Base-by-base conservation (phyloP, 2,113 vertebrate genomes). In the Myxocyprinus asiaticus region DNA sequence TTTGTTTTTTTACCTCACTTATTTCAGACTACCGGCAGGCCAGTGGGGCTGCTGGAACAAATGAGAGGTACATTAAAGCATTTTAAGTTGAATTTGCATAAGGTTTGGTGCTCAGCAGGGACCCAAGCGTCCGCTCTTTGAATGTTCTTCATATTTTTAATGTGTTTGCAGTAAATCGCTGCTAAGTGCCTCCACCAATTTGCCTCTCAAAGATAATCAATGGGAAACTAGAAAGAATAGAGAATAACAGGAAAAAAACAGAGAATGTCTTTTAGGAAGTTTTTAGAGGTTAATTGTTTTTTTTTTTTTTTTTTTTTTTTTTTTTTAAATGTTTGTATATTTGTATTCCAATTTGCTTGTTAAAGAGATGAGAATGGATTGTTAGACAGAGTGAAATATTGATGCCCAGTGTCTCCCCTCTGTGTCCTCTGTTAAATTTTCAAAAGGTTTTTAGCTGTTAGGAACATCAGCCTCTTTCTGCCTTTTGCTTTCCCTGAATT, bases 141-240 rank as follows among this genome's bases (percentile, higher is more conserved):
- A 15, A 81, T 53, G 82, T 75, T 77, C 79, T 82, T 84, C 65
- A 78, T 87, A 77, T 84, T 79, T 90, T 90, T 89, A 92, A 90
- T 91, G 88, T 90, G 64, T 87, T 83, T 76, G 76, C 82, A 79
- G 85, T 91, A 89, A 90, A 90, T 87, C 78, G 70, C 76, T 77
- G 77, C 86, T 88, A 90, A 91, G 87, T 90, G 85, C 84, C 82
- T 88, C 68, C 71, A 88, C 86, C 84, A 89, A 89, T 90, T 91
- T 89, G 71, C 78, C 73, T 73, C 86, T 86, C 80, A 67, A 84
- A 82, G 86, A 83, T 90, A 84, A 88, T 86, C 74, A 86, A 83
- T 78, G 67, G 17, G 83, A 73, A 79, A 74, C 73, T 58, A 74
- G 75, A 66, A 64, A 80, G 67, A 77, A 33, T 33, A 50, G 17